Evolutionary conservation across 2,888 invertebrate genomes (phyloP), one percentile per base, ranked within the genome.

Genomic region (Eupithecia tripunctaria): DNA sequence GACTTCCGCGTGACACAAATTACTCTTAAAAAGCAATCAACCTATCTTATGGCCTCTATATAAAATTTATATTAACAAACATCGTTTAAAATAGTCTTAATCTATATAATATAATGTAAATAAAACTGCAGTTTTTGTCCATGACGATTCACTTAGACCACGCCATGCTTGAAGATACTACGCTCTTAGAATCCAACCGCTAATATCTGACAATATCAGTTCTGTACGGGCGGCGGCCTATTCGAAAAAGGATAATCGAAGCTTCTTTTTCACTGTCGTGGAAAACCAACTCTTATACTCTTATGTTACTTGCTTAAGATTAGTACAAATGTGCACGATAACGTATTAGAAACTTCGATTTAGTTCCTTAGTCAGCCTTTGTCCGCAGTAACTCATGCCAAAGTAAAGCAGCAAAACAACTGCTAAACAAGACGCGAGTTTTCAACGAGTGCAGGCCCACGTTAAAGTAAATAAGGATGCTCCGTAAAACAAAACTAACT

Each of bases 401-500:
- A 67, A 73, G 25, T 6, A 32, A 70, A 29, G 62, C 62, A 59
- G 68, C 47, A 29, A 65, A 66, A 51, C 29, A 38, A 32, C 60
- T 29, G 38, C 62, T 29, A 29, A 10, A 51, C 71, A 51, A 67
- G 41, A 27, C 63, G 71, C 56, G 36, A 68, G 67, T 68, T 27
- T 69, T 66, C 41, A 71, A 71, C 68, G 15, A 67, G 63, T 67
- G n/a, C 63, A 71, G 47, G 60, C 60, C n/a, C 41, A 56, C 71
- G 71, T 69, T 56, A 71, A 69, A 74, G 25, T 27, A 74, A 62
- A 69, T 36, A 71, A 71, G 21, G 65, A 41, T 74, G 69, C 67
- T 67, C 68, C 69, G 74, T 59, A 74, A 74, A 72, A 69, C 74
- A 74, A 63, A 71, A 67, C 74, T 62, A 68, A 32, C 32, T 66